Base-by-base conservation (phyloP, 2,888 invertebrate genomes). In the Rhimphoctona megacephalus region DNA sequence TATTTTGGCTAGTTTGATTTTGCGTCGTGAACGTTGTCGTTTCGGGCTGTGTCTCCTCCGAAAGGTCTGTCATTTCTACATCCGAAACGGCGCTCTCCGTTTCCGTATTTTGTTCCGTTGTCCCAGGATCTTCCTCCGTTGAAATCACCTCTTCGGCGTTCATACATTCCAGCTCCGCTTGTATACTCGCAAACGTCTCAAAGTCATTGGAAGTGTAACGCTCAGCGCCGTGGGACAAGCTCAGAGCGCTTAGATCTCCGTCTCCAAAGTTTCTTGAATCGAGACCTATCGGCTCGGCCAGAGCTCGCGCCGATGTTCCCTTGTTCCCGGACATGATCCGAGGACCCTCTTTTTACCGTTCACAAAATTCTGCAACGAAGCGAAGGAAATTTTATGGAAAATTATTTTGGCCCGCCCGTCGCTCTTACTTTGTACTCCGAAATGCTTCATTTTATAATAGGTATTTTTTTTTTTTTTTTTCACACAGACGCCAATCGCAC, bases 141-240 rank as follows among this genome's bases (percentile, higher is more conserved):
- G 94, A 92, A 88, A 94, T 93, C n/a, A 94, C 94, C 90, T 94
- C 94, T 80, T 94, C 93, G 0, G 94, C 91, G 70, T 93, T 93
- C 92, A 94, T 94, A 22, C 93, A 93, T 78, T 95, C 94, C 46
- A 95, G 89, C 87, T 95, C 95, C 0, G 94, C 94, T 88, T 95
- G 93, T 81, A 95, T 94, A 79, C 93, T 94, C n/a, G 93, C 94
- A 57, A 95, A 91, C 19, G 94, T 92, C 85, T 95, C 95, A 88
- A 94, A 94, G 46, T 95, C 95, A 73, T 90, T 91, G 6, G 92
- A 89, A 0, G 90, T 81, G 85, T 93, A 94, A 67, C 93, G 94
- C 81, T 94, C 94, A 3, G 86, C 43, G 11, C 84, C 83, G 49
- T 91, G 90, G 0, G 93, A 90, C 14, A 94, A 85, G 66, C 89